Evolutionary conservation across 2,797 vertebrate genomes (phyloP), one percentile per base, ranked within the genome.

Genomic region (Hyperoplus immaculatus): DNA sequence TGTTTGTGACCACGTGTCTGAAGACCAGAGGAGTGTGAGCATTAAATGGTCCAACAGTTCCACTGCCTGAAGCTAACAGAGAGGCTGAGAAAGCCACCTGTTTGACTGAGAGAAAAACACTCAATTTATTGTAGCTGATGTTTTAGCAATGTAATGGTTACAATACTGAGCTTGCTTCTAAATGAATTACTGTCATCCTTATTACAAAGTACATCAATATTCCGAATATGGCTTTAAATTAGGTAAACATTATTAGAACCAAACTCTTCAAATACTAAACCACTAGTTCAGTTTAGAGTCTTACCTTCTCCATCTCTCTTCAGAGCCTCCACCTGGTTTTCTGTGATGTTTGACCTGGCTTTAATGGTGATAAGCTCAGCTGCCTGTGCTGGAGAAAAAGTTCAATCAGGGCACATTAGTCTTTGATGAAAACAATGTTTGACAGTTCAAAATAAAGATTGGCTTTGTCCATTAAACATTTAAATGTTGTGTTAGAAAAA

Each of bases 51-150:
- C 77, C 88, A 0, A 45, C 0, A 2, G 0, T 0, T 43, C 2
- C 59, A 2, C 0, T 0, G 1, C 67, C 67, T 64, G 83, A 80
- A 47, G 66, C 42, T 65, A 64, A 16, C 41, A 89, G 57, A 63
- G 81, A 81, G 38, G 83, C 72, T 47, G 83, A 84, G 77, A 89
- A 87, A 64, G 85, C 85, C 49, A 89, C 86, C 69, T 63, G 70
- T 61, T 56, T 79, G 60, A 72, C 82, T 85, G 74, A 61, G 36
- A 78, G 41, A 36, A 9, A 39, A 4, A 3, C 12, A 1, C 21
- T 1, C 8, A 4, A 21, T 0, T 3, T 14, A n/a, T 47, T 29
- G 3, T 9, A 13, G 2, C 2, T 36, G 6, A 12, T 38, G 14
- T 41, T n/a, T 12, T 18, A 21, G 9, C 13, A 36, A 13, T 2